Base-by-base conservation (phyloP, 2,113 vertebrate species). In the Caranx melampygus region DNA sequence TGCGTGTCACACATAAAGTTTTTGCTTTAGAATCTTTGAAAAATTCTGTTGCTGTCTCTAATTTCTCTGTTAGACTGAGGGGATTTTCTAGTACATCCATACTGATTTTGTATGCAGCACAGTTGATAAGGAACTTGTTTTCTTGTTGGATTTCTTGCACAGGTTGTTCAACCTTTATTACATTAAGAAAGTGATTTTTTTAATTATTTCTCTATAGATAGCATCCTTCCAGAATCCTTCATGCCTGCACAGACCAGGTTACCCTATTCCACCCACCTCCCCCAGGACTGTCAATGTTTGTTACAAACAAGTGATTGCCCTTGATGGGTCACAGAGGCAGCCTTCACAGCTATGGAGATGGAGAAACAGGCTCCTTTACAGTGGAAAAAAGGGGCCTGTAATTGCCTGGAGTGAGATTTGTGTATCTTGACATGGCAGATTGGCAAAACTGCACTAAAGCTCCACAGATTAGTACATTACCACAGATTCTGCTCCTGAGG, bases 381-480 rank as follows among this genome's bases (percentile, higher is more conserved):
- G 75, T 64, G 64, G 59, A 16, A 42, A 3, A 84, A 83, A 86
- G 83, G 58, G 72, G 66, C 64, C 84, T 82, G 55, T 88, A 91
- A 92, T 93, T 94, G 89, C 92, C 89, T 88, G 75, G 80, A 81
- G 80, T 85, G 85, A 88, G 85, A 89, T 91, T 91, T 93, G 83
- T 92, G 87, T 89, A 82, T 92, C 86, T 90, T 93, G 92, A 94
- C 88, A 89, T 86, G 81, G 89, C 73, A 87, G 89, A 92, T 90
- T 93, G 91, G 92, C 91, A 89, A 88, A 65, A 75, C 89, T 82
- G 85, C 84, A 79, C 85, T 87, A 86, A 89, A 89, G 87, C 85
- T 80, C 74, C 74, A 78, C 85, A 89, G 88, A 94, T 89, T 89
- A 91, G 87, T 87, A 89, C 84, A 89, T 91, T 88, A 90, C 83